These are phyloP conservation scores for Cerastis leucographa DNA, from an alignment of 2,888 invertebrate species.

Conservation along the genomic window DNA sequence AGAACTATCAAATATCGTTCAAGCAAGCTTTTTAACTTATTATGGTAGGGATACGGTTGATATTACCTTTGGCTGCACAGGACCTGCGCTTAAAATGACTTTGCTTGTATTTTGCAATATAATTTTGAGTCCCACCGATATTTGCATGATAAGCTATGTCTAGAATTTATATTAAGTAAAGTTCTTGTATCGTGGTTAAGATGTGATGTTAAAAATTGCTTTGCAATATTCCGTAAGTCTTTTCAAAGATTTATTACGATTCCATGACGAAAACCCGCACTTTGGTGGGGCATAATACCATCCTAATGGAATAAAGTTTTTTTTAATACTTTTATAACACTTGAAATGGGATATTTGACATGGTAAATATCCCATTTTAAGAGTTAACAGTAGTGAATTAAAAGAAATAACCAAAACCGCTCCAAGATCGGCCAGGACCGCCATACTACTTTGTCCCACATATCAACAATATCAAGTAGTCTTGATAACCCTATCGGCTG, in stretches of 20 bases:
- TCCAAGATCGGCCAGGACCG: neutral
- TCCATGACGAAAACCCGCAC: too few relatives aligned
- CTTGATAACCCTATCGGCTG: slow-evolving; percentile 4
- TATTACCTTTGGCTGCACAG: slow-evolving; percentile 34
- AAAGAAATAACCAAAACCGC: neutral
- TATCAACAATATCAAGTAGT: neutral
- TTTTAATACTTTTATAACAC: neutral
- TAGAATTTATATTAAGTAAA: neutral
- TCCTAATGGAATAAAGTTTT: too few relatives aligned
- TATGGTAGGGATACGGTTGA: slow-evolving; percentile 43
- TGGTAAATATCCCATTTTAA: neutral
- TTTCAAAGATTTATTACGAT: neutral
- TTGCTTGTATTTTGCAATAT: slow-evolving; percentile 9
- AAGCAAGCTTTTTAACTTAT: slow-evolving; percentile 51
- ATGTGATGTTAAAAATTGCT: neutral
- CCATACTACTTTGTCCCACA: neutral
- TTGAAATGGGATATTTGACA: neutral
- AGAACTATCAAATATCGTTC: slow-evolving; percentile 75
- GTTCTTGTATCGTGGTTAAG: neutral
- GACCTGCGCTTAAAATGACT: slow-evolving; percentile 18
- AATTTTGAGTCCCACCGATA: slow-evolving; percentile 5
- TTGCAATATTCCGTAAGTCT: neutral
- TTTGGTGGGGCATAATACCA: neutral
- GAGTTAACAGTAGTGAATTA: neutral
- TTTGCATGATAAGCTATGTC: neutral